These are phyloP conservation scores for Platalea minor DNA, from an alignment of 2,797 vertebrate genomes.

Conservation along the genomic window DNA sequence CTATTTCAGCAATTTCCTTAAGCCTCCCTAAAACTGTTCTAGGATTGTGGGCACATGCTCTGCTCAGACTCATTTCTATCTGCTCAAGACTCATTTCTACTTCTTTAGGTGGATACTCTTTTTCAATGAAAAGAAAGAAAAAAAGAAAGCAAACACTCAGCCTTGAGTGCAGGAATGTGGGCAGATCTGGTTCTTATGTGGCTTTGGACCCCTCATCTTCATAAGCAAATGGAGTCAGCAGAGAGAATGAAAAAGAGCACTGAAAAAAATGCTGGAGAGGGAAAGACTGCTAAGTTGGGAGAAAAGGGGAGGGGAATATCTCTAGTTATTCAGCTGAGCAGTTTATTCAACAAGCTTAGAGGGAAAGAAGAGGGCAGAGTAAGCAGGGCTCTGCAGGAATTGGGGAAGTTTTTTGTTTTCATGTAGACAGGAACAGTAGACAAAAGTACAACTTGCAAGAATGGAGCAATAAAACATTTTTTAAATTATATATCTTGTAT, in stretches of 20 bases:
- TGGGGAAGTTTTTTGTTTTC: not conserved
- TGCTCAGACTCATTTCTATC: not conserved
- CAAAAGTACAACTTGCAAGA: conserved; percentile 40
- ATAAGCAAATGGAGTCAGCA: conserved; percentile 71
- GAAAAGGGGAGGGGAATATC: conserved; percentile 10
- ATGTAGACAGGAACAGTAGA: conserved; percentile 23
- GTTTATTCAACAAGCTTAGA: conserved; percentile 53
- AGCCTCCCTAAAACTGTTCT: not conserved
- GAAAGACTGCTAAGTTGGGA: conserved; percentile 53
- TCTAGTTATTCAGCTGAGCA: conserved; percentile 46
- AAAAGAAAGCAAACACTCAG: conserved; percentile 40
- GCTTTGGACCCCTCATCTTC: conserved; percentile 78
- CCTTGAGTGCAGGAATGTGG: conserved; percentile 53
- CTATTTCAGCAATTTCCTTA: not conserved
- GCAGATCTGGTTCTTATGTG: conserved; percentile 38
- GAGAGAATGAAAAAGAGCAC: conserved; percentile 70
- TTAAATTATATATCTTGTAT: not conserved
- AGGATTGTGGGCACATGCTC: not conserved
- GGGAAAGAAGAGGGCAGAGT: conserved; percentile 45
- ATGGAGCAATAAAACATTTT: conserved; percentile 4
- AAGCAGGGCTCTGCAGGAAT: conserved; percentile 48
- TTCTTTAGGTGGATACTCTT: not conserved
- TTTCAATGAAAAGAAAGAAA: not conserved
- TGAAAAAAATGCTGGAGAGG: conserved; percentile 64
- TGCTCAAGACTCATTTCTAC: not conserved